These are phyloP conservation scores for Liparis tanakae DNA, from an alignment of 2,797 vertebrate species.

Conservation along the genomic window DNA sequence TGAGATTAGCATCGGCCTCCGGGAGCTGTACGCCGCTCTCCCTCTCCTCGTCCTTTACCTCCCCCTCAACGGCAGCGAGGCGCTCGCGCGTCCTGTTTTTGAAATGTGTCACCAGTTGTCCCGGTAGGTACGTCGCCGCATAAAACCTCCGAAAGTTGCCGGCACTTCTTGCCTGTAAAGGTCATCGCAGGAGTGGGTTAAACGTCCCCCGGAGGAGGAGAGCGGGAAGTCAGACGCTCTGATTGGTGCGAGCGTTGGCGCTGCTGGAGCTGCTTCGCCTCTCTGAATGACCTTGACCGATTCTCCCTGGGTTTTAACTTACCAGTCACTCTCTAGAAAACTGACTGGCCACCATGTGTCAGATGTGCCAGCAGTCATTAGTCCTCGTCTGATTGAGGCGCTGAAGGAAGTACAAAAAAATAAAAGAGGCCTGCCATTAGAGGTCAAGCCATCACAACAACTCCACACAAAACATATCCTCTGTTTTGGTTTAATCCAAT, in stretches of 20 bases:
- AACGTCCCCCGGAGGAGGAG: constrained; percentile 69
- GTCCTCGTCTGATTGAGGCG: constrained; percentile 73
- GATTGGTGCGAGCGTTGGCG: constrained; percentile 69
- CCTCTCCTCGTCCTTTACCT: constrained; percentile 31
- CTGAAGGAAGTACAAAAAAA: constrained; percentile 50
- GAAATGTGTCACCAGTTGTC: constrained; percentile 81
- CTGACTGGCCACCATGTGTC: constrained; percentile 66
- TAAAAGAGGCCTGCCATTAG: constrained; percentile 70
- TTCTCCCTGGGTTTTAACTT: constrained; percentile 73
- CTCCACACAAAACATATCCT: constrained; percentile 71
- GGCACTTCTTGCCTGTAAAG: constrained; percentile 73
- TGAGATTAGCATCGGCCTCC: constrained; percentile 60
- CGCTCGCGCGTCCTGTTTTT: constrained; percentile 62
- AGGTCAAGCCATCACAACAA: constrained; percentile 78
- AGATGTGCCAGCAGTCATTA: constrained; percentile 77
- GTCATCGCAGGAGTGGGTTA: constrained; percentile 74
- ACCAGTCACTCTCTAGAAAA: constrained; percentile 74
- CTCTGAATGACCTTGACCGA: constrained; percentile 75
- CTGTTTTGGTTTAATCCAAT: constrained; percentile 83
- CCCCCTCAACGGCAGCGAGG: constrained; percentile 45
- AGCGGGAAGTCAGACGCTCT: constrained; percentile 56
- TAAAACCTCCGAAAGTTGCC: constrained; percentile 78
- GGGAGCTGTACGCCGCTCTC: constrained; percentile 58
- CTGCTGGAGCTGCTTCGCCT: constrained; percentile 63
- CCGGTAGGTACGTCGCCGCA: constrained; percentile 73